phyloP scores from a whole-genome alignment of 2,113 vertebrate genomes.

The human (Homo sapiens) region DNA sequence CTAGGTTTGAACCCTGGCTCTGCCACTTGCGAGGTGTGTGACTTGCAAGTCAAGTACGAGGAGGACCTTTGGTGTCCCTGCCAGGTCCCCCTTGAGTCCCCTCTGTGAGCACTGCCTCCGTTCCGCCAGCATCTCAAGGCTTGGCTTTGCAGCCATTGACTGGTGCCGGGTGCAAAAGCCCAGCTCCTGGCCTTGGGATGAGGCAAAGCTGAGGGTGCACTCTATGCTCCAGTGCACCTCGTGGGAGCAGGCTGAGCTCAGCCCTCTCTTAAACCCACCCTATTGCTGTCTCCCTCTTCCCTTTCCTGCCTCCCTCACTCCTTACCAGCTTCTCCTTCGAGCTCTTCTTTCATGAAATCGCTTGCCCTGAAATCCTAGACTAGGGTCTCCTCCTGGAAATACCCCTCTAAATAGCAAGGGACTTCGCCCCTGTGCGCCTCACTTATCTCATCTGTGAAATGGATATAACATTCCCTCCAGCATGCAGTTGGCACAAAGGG shows the following conservation, averaged over 20 bases:
- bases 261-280: neutral
- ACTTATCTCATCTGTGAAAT: neutral
- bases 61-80: neutral
- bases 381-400: neutral
- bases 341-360: neutral
- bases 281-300: too few relatives aligned
- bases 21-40: neutral
- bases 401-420: neutral
- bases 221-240: neutral
- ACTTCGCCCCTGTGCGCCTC: neutral
- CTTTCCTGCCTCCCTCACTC: neutral
- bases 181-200: neutral
- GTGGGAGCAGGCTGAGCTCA: fast-evolving
- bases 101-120: fast-evolving
- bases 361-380: neutral
- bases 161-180: fast-evolving
- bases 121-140: neutral
- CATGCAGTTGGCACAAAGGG: fast-evolving
- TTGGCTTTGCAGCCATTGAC: neutral
- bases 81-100: neutral
- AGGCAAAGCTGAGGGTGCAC: fast-evolving
- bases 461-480: neutral
- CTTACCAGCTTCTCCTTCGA: neutral
- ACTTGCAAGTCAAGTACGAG: neutral
- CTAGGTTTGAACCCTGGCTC: neutral